Evolutionary conservation across 2,888 invertebrate species (phyloP).

Genomic region (Aelia acuminata): DNA sequence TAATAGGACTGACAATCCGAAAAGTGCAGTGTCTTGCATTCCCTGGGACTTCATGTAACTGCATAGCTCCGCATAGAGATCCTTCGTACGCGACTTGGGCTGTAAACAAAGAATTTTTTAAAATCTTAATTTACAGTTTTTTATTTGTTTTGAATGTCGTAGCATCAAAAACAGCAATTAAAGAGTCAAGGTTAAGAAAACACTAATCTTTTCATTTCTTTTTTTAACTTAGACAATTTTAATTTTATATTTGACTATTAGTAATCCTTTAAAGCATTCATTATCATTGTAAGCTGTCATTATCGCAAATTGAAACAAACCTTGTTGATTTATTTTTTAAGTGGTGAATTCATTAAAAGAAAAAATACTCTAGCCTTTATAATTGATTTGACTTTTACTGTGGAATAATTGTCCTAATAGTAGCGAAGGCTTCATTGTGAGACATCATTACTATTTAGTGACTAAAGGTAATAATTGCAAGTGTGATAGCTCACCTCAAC

Average conservation of each 20-base stretch:
- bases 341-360: not conserved
- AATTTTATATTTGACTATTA: not conserved
- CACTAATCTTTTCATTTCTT: not conserved
- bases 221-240: too few species aligned
- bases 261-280: not conserved
- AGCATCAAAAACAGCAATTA: too few species aligned
- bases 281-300: not conserved
- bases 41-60: conserved; percentile 85
- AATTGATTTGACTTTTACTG: not conserved
- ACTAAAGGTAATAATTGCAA: not conserved
- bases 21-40: conserved; percentile 87
- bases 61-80: conserved; percentile 85
- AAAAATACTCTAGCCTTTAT: not conserved
- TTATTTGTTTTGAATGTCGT: not conserved
- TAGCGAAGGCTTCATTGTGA: not conserved
- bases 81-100: conserved; percentile 87
- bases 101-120: conserved; percentile 72
- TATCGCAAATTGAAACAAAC: not conserved
- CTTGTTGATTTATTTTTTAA: not conserved
- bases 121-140: too few species aligned
- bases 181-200: not conserved
- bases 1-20: conserved; percentile 87
- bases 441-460: not conserved
- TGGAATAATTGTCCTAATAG: not conserved
- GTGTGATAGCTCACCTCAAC: conserved; percentile 68